These are phyloP conservation scores for human DNA, from an alignment of 2,113 vertebrate species.

Conservation along the genomic window GRCh38 chr4:82268001-82268500, in stretches of 20 bases:
- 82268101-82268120: neutral
- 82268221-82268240: neutral
- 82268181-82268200: neutral
- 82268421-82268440: neutral
- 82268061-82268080: constrained; percentile 14
- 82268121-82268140: neutral
- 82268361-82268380: neutral
- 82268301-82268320: neutral
- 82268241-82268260: neutral
- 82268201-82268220: neutral
- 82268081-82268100: neutral
- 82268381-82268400: neutral
- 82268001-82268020: neutral
- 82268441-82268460: neutral
- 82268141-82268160: neutral
- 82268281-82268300: neutral
- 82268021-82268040: neutral
- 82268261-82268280: neutral
- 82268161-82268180: neutral
- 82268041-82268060: neutral
- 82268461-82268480: neutral
- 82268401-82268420: neutral
- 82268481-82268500: neutral
- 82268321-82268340: neutral
- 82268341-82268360: too few relatives aligned